Evolutionary conservation across 37 sponge, comb jelly and placozoan species (phyloP).

Genomic region (Lycopodina hypogea): DNA sequence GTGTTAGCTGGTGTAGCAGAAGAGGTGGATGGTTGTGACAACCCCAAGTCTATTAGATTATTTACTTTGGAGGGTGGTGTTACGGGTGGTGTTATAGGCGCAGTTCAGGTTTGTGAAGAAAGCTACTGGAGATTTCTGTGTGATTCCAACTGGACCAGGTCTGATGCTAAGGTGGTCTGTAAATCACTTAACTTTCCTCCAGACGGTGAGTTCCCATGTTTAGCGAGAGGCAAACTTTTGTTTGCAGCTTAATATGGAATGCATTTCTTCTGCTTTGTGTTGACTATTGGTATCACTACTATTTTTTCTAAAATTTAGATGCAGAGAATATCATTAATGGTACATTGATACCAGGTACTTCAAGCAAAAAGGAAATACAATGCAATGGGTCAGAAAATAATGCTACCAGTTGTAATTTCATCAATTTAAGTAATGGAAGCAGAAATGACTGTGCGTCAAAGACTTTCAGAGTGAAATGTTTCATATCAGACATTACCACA

Average conservation of each 20-base stretch:
- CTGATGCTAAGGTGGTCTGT: slow-evolving; percentile 31
- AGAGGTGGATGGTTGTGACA: no score
- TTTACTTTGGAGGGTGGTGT: no score
- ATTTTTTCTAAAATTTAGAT: neutral
- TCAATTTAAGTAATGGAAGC: neutral
- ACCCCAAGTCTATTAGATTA: no score
- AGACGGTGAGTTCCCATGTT: neutral
- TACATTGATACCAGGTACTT: neutral
- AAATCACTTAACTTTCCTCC: slow-evolving; percentile 16
- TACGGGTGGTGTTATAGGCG: neutral
- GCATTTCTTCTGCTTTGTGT: neutral
- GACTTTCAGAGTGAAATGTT: neutral
- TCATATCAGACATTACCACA: neutral
- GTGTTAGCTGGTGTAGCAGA: no score
- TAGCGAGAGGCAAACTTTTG: neutral
- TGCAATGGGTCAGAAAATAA: slow-evolving; percentile 1
- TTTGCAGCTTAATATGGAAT: neutral
- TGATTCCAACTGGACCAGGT: slow-evolving; percentile 28
- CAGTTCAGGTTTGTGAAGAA: slow-evolving; percentile 11
- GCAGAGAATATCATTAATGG: neutral
- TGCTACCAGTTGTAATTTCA: neutral
- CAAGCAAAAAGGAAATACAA: neutral
- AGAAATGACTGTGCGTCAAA: no score
- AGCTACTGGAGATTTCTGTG: slow-evolving; percentile 9
- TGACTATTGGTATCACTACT: neutral